Base-by-base conservation (phyloP, 2,797 vertebrate genomes). In the Acanthopagrus latus region DNA sequence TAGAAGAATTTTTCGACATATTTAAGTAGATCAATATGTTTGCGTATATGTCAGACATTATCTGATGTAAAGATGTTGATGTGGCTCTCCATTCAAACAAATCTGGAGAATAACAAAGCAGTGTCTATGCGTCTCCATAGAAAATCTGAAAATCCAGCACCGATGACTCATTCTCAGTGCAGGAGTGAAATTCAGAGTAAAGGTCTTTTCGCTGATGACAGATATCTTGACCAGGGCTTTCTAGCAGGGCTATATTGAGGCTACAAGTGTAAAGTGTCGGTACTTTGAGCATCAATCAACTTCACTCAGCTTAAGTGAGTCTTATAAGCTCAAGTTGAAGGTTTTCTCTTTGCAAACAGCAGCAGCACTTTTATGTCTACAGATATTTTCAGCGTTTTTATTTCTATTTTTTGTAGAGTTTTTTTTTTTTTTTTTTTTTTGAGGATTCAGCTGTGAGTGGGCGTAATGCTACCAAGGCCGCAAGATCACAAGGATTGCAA, bases 161-260 rank as follows among this genome's bases (percentile, higher is more conserved):
- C 56, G 27, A 64, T 84, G 65, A 65, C 48, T 79, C 58, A 48
- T 55, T 73, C 27, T 80, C 71, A 29, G 62, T 10, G 38, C 55
- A 67, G 52, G 43, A 64, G 29, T 59, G 9, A 80, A 77, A 76
- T 63, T 78, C 66, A 71, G 66, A 77, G 52, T 48, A 50, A 64
- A 76, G 55, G 55, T 78, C 25, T 14, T 77, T 69, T 83, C 43
- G 21, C 68, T 66, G 60, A 73, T 44, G 75, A 56, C 71, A 67
- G 72, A 66, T 54, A 38, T 64, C 44, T 74, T 71, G 48, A 80
- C 59, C 12, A n/a, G 51, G 77, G 77, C 82, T 80, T 83, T 83
- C 62, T 46, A 58, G 55, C 56, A 69, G 33, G 71, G 43, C 47
- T 47, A 23, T 33, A 64, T 25, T 51, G 62, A 57, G 69, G 14